A percentile compares a stretch with the other conserved stretches of the same genome.
Conservation (phyloP, 1,140 invertebrate genomes). For the Conus ventricosus region DNA sequence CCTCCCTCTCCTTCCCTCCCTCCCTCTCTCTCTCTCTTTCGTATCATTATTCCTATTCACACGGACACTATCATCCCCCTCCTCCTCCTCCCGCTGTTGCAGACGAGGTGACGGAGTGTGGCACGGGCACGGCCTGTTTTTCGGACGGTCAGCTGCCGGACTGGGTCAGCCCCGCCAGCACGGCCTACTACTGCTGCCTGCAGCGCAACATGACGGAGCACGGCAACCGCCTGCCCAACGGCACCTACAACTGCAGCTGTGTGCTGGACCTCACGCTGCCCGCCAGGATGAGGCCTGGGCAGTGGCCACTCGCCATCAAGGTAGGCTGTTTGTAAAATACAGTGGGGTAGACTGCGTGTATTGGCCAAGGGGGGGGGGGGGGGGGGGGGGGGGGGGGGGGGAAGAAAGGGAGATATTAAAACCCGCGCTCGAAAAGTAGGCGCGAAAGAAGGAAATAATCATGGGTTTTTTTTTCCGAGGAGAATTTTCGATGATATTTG, state of each 20-base stretch:
- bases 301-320: background rate
- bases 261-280: background rate
- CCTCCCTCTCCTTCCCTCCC: too few relatives aligned
- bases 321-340: background rate
- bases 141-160: background rate
- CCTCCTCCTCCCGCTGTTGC: too few relatives aligned
- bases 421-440: too few relatives aligned
- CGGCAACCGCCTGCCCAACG: background rate
- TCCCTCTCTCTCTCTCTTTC: too few relatives aligned
- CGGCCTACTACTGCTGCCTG: conserved; percentile 7
- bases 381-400: background rate
- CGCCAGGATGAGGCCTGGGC: background rate
- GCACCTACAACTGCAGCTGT: background rate
- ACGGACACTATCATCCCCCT: too few relatives aligned
- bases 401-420: background rate
- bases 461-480: too few relatives aligned
- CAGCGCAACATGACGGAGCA: background rate
- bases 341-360: too few relatives aligned
- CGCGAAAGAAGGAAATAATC: too few relatives aligned
- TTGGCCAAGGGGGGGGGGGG: background rate
- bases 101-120: background rate
- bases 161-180: background rate
- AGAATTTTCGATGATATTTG: too few relatives aligned
- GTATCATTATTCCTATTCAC: too few relatives aligned
- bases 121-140: background rate